Evolutionary conservation across 2,113 vertebrate species (phyloP).

Genomic region (Cacatua alba): DNA sequence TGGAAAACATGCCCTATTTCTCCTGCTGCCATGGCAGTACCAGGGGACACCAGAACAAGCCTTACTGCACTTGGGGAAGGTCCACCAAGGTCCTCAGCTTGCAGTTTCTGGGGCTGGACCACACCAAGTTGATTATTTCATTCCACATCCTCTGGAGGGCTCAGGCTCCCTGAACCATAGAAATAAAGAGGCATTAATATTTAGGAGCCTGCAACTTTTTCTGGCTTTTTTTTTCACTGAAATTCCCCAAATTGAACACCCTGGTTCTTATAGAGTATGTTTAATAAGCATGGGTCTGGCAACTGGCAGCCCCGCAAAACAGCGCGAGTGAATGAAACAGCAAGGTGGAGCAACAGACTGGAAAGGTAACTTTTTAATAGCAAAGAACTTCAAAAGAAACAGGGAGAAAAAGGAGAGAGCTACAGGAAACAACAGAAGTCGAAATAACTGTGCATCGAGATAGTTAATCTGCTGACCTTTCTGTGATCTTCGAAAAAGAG

Average conservation of each 20-base stretch:
- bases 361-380: background rate
- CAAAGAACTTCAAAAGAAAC: background rate
- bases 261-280: background rate
- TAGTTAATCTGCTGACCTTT: background rate
- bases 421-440: background rate
- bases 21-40: background rate
- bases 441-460: background rate
- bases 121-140: background rate
- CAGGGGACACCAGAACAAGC: background rate
- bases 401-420: background rate
- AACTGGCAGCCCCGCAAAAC: background rate
- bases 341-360: background rate
- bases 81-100: background rate
- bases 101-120: background rate
- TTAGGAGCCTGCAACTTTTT: background rate
- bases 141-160: background rate
- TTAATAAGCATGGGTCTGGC: background rate
- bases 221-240: background rate
- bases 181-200: background rate
- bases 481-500: accelerated
- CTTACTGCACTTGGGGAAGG: background rate
- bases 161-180: background rate
- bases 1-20: background rate
- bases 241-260: background rate
- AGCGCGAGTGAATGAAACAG: background rate